Evolutionary conservation across 2,113 vertebrate species (phyloP).

Genomic region (Irena cyanogastra): DNA sequence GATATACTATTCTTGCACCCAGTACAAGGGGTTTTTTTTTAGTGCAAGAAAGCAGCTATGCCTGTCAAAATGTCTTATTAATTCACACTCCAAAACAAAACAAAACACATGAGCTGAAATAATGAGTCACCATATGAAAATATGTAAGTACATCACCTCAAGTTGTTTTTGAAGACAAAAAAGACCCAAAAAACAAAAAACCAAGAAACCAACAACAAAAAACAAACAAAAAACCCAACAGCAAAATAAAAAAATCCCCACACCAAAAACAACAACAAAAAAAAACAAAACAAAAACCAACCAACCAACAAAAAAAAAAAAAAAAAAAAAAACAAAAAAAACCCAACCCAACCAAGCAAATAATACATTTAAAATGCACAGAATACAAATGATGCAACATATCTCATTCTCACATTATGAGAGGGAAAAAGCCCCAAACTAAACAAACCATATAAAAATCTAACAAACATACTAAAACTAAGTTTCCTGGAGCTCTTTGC

Average conservation of each 20-base stretch:
- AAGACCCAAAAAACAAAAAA: neutral
- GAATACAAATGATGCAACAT: neutral
- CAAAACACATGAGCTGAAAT: neutral
- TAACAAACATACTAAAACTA: neutral
- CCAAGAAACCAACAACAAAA: too few relatives aligned
- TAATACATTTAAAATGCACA: neutral
- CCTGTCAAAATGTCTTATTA: neutral
- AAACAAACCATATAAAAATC: neutral
- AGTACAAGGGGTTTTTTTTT: neutral
- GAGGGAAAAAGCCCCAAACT: fast-evolving
- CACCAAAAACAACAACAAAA: too few relatives aligned
- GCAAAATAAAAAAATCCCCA: too few relatives aligned
- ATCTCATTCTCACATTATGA: neutral
- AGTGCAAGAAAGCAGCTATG: neutral
- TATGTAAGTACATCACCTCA: neutral
- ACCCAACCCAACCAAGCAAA: neutral
- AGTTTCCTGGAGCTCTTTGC: neutral
- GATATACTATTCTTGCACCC: neutral
- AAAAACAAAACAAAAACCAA: too few relatives aligned
- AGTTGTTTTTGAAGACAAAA: neutral
- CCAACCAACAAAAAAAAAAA: neutral
- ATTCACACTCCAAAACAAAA: neutral
- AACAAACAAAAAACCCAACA: neutral
- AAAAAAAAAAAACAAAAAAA: neutral
- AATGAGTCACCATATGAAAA: neutral